phyloP scores from a whole-genome alignment of 2,797 vertebrate genomes.

The Numenius phaeopus region DNA sequence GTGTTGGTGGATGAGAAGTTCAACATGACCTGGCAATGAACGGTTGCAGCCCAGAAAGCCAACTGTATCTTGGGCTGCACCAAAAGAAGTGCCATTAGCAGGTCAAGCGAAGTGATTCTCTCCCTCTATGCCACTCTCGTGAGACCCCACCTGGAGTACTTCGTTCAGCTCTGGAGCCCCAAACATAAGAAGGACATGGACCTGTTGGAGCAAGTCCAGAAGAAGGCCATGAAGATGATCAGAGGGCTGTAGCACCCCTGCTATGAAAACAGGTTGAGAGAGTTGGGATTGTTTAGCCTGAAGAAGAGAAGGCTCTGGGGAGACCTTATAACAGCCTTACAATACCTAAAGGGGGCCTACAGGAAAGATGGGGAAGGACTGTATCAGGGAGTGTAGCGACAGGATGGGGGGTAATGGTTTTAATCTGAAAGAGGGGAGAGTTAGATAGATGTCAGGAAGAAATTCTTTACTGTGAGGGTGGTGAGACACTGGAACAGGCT shows the following conservation, averaged over 20 bases:
- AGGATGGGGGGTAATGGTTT: not conserved
- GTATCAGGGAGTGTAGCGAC: not conserved
- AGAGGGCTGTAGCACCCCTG: not conserved
- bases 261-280: not conserved
- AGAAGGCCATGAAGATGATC: not conserved
- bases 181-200: not conserved
- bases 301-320: not conserved
- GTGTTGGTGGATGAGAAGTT: not conserved
- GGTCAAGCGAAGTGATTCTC: not conserved
- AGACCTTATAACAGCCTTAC: not conserved
- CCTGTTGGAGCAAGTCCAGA: not conserved
- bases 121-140: no score
- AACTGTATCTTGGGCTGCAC: not conserved
- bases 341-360: not conserved
- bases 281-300: not conserved
- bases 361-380: not conserved
- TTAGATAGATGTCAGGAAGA: not conserved
- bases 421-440: not conserved
- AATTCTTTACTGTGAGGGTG: not conserved
- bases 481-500: not conserved
- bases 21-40: not conserved
- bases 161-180: not conserved
- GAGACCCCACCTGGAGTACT: not conserved
- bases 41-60: not conserved
- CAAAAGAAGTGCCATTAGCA: not conserved